phyloP scores from a whole-genome alignment of 2,113 vertebrate genomes.

The Gobius niger region DNA sequence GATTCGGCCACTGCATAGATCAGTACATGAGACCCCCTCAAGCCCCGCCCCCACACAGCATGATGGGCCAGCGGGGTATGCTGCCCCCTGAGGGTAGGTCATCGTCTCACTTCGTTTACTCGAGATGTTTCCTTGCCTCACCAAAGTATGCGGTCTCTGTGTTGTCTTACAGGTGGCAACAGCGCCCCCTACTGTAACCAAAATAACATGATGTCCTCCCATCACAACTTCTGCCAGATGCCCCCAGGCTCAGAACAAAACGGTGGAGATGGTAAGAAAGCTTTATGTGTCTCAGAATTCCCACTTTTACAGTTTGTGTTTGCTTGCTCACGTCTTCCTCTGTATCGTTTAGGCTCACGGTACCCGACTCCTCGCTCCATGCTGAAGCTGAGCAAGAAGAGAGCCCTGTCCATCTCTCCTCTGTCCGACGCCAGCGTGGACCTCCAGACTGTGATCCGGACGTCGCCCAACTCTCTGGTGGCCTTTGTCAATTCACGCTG shows the following conservation, averaged over 20 bases:
- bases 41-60: slow-evolving; percentile 68
- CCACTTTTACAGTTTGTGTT: neutral
- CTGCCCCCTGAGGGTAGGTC: slow-evolving; percentile 71
- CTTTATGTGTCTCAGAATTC: neutral
- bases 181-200: slow-evolving; percentile 86
- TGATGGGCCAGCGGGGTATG: slow-evolving; percentile 78
- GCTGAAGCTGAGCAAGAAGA: slow-evolving; percentile 92
- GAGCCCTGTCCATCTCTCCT: slow-evolving; percentile 93
- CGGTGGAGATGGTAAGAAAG: slow-evolving; percentile 81
- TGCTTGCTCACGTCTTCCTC: neutral
- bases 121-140: slow-evolving; percentile 22
- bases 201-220: slow-evolving; percentile 78
- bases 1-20: slow-evolving; percentile 80
- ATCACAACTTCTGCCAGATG: slow-evolving; percentile 79
- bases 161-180: slow-evolving; percentile 75
- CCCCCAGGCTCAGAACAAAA: slow-evolving; percentile 78
- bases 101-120: slow-evolving; percentile 28
- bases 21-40: slow-evolving; percentile 86
- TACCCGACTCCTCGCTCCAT: slow-evolving; percentile 88
- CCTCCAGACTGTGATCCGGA: slow-evolving; percentile 95
- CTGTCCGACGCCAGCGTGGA: slow-evolving; percentile 93
- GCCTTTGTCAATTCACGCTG: slow-evolving; percentile 96
- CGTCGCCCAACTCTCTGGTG: slow-evolving; percentile 94
- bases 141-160: slow-evolving; percentile 5
- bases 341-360: slow-evolving; percentile 77